Conservation (phyloP, 2,888 invertebrate genomes). For the Agrochola litura region DNA sequence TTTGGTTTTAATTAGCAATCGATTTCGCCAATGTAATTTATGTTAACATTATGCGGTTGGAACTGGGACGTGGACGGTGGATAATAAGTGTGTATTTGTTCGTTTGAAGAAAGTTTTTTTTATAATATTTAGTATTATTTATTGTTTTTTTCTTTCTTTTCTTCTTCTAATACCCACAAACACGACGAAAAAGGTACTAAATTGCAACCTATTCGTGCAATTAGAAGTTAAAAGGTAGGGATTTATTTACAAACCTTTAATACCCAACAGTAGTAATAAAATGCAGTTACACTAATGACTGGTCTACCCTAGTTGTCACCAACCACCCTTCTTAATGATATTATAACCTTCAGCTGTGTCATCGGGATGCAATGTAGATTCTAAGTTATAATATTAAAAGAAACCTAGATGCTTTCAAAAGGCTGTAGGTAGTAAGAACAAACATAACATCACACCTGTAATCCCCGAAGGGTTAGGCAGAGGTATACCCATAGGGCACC, state of each 20-base stretch:
- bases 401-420: background rate
- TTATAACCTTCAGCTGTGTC: background rate
- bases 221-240: too few species aligned
- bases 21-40: slow-evolving; percentile 70
- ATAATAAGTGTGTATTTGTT: slow-evolving; percentile 44
- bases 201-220: background rate
- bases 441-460: too few species aligned
- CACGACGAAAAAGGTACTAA: background rate
- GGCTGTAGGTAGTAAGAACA: too few species aligned
- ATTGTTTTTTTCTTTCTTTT: background rate
- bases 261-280: too few species aligned
- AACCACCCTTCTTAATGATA: background rate
- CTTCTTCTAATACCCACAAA: background rate
- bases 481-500: too few species aligned
- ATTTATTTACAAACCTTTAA: too few species aligned
- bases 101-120: background rate
- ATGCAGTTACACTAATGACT: background rate
- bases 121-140: background rate
- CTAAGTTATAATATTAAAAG: background rate
- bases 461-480: too few species aligned
- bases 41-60: slow-evolving; percentile 62
- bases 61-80: slow-evolving; percentile 54
- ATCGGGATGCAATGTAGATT: background rate
- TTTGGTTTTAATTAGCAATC: slow-evolving; percentile 77
- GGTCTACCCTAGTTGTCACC: too few species aligned